Percentiles rank a stretch among this genome's conserved stretches.
phyloP scores from a whole-genome alignment of 1,140 invertebrate genomes.

The Euglossa dilemma region DNA sequence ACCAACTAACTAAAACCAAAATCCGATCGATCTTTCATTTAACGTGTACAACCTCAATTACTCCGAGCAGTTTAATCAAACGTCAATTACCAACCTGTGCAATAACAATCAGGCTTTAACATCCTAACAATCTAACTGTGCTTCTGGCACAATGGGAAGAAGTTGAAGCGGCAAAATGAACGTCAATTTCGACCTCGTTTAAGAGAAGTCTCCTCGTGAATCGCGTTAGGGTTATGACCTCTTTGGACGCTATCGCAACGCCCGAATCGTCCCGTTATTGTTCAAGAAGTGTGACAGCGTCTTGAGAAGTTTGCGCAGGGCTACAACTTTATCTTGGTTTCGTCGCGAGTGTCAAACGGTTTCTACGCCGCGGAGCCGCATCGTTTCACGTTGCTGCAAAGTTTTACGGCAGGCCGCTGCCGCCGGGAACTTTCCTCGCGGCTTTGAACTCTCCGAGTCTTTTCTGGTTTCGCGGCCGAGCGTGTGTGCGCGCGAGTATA shows the following conservation, averaged over 20 bases:
- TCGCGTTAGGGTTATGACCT: slow-evolving; percentile 1
- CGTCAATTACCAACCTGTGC: slow-evolving; percentile 7
- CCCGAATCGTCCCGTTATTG: slow-evolving; percentile 15
- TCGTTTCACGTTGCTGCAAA: slow-evolving; percentile 1
- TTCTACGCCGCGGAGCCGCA: background rate
- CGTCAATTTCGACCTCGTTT: background rate
- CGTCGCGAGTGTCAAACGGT: slow-evolving; percentile 20
- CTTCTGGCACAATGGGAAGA: background rate
- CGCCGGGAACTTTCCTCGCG: background rate
- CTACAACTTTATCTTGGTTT: slow-evolving; percentile 23
- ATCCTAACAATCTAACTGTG: background rate
- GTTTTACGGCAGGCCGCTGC: slow-evolving; percentile 3
- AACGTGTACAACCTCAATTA: slow-evolving; percentile 15
- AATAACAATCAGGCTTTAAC: slow-evolving; percentile 20
- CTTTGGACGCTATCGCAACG: background rate
- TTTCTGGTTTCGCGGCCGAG: background rate
- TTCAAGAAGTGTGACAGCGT: slow-evolving; percentile 14
- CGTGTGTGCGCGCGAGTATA: too few relatives aligned
- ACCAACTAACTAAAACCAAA: background rate
- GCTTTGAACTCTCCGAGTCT: slow-evolving; percentile 20
- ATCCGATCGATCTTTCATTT: slow-evolving; percentile 22
- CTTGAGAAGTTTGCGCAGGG: background rate
- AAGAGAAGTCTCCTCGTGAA: background rate
- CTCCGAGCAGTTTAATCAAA: slow-evolving; percentile 1
- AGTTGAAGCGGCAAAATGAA: background rate